Base-by-base conservation (phyloP, 2,888 invertebrate species). In the Yponomeuta plumbellus region DNA sequence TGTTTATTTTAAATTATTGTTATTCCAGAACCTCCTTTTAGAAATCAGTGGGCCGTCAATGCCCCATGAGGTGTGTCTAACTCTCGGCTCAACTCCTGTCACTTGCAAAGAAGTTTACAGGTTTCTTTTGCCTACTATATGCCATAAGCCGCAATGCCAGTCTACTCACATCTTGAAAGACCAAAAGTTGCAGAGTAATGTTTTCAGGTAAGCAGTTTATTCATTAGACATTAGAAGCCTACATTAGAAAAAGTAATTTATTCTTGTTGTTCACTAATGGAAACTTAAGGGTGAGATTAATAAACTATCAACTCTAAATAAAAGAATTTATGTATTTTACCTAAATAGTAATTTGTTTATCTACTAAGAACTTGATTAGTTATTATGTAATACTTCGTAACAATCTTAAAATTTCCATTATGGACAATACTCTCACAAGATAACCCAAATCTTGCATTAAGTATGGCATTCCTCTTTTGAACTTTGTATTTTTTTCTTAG, bases 91-190 rank as follows among this genome's bases (percentile, higher is more conserved):
- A 0, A 85, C 87, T 13, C 86, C 88, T 6, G 77, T 87, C 17
- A 82, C 86, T 11, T 86, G 85, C 66, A 88, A 84, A 66, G 92
- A 92, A 69, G 82, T 90, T 2, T 92, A 91, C 70, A 75, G 91
- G 34, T 73, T 92, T 11, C 67, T 88, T 2, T 70, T 92, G 69
- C 92, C 92, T 0, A 69, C 73, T 4, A 66, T 74, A 1, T 88
- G 88, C 70, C 88, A 90, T 70, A 88, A 82, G 67, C 82, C 82
- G 0, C 91, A 92, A 69, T 91, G 88, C 70, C 85, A 88, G 67
- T 88, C 86, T 0, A 67, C 70, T 20, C 72, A 78, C 26, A 89
- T 89, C 74, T 87, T 90, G 6, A 79, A 73, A 69, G 91, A 89
- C 71, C 86, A 89, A 68, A 88, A 85, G 70, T 84, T 90, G 65